These are phyloP conservation scores for Micrasema minimum DNA, from an alignment of 1,140 invertebrate species.

Conservation along the genomic window DNA sequence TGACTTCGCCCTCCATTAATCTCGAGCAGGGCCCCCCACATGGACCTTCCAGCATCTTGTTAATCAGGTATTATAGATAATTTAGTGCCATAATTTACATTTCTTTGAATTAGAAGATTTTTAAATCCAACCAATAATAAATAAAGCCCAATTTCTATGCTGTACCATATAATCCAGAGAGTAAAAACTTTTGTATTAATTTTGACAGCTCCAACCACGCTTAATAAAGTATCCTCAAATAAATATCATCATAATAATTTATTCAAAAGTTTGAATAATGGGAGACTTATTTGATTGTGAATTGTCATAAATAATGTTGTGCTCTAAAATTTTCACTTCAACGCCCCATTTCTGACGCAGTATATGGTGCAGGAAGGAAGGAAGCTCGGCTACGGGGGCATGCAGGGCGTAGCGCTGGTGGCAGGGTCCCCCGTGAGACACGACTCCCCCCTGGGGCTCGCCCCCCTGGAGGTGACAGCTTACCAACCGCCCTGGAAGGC, in stretches of 20 bases:
- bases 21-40: conserved; percentile 80
- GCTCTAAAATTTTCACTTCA: background rate
- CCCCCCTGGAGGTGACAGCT: conserved; percentile 90
- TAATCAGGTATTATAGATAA: conserved; percentile 88
- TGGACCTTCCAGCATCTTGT: conserved; percentile 95
- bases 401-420: conserved; percentile 97
- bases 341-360: conserved; percentile 38
- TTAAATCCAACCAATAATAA: too few species aligned
- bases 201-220: too few species aligned
- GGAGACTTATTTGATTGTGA: too few species aligned
- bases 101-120: too few species aligned
- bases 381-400: conserved; percentile 88
- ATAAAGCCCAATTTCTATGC: too few species aligned
- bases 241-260: too few species aligned
- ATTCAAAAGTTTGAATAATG: too few species aligned
- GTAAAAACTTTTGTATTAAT: too few species aligned
- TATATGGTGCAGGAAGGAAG: conserved; percentile 82
- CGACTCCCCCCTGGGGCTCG: conserved; percentile 87
- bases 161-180: too few species aligned
- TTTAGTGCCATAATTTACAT: too few species aligned
- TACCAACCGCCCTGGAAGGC: conserved; percentile 99
- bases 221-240: too few species aligned
- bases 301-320: too few species aligned
- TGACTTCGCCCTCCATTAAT: conserved; percentile 92
- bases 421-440: conserved; percentile 94